Evolutionary conservation across 2,113 vertebrate species (phyloP).

Genomic region (Pitta sordida): DNA sequence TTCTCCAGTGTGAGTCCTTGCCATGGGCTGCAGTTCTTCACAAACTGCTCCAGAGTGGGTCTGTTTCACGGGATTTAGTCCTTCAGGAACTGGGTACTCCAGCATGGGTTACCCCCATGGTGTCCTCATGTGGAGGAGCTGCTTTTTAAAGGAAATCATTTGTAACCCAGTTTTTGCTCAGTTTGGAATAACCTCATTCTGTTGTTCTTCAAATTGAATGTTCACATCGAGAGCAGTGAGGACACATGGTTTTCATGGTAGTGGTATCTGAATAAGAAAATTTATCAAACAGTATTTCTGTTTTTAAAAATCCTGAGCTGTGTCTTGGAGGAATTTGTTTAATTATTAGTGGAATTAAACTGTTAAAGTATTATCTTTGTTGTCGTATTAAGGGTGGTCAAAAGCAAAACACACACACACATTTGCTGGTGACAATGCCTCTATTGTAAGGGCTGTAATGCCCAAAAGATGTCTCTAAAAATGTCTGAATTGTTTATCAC

Average conservation of each 20-base stretch:
- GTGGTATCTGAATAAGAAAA: not conserved
- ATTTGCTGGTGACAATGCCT: too few species aligned
- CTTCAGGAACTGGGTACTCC: not conserved
- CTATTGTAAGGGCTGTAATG: too few species aligned
- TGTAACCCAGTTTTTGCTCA: not conserved
- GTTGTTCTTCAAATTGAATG: not conserved
- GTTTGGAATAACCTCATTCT: not conserved
- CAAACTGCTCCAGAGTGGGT: rapidly evolving
- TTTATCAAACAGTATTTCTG: not conserved
- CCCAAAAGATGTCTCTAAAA: too few species aligned
- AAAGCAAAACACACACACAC: too few species aligned
- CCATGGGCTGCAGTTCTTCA: not conserved
- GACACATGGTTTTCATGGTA: not conserved
- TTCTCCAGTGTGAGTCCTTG: not conserved
- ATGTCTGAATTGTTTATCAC: too few species aligned
- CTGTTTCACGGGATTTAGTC: not conserved
- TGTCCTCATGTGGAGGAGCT: not conserved
- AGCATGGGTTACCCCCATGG: rapidly evolving
- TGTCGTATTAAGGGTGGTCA: too few species aligned
- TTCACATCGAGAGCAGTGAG: not conserved
- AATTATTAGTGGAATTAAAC: not conserved
- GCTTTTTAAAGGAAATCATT: not conserved
- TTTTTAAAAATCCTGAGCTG: not conserved
- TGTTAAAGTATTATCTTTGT: not conserved
- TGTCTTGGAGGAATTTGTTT: not conserved